Percentiles rank a stretch among this genome's conserved stretches.
These are phyloP conservation scores for Pagrus major DNA, from an alignment of 2,113 vertebrate genomes.

Conservation along the genomic window DNA sequence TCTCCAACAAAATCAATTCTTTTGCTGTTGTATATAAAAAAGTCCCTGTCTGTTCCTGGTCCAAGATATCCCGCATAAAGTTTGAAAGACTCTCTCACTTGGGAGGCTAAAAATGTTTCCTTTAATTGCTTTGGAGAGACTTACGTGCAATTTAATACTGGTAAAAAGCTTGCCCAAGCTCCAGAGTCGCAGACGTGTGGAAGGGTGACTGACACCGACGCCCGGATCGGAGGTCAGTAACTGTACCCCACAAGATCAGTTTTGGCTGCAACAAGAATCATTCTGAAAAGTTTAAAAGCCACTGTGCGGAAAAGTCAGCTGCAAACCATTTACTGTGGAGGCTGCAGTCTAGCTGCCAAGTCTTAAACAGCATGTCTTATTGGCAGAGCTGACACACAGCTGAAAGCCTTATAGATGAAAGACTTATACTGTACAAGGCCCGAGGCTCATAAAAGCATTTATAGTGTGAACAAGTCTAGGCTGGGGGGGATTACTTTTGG, in stretches of 20 bases:
- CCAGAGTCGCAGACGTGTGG: background rate
- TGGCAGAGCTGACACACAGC: constrained; percentile 68
- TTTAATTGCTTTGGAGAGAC: constrained; percentile 22
- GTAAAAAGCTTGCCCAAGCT: background rate
- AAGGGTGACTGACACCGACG: constrained; percentile 25
- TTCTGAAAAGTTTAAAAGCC: constrained; percentile 62
- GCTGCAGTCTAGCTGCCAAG: constrained; percentile 69
- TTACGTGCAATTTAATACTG: background rate
- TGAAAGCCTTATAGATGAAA: constrained; percentile 76
- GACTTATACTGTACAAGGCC: constrained; percentile 64
- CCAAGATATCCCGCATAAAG: background rate
- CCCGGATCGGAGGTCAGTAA: constrained; percentile 41
- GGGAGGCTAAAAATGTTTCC: background rate
- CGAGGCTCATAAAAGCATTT: constrained; percentile 69
- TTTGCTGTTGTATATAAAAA: background rate
- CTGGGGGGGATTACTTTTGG: constrained; percentile 50
- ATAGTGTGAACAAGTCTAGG: constrained; percentile 63
- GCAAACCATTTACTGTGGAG: constrained; percentile 72
- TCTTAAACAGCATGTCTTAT: constrained; percentile 76
- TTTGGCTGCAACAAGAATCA: constrained; percentile 60
- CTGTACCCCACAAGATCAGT: constrained; percentile 38
- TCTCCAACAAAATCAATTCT: background rate
- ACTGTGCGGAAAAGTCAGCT: constrained; percentile 68
- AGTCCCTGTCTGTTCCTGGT: background rate
- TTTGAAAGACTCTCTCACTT: constrained; percentile 14